Evolutionary conservation across 2,797 vertebrate species (phyloP).

Genomic region (Sebastes paucispinis): DNA sequence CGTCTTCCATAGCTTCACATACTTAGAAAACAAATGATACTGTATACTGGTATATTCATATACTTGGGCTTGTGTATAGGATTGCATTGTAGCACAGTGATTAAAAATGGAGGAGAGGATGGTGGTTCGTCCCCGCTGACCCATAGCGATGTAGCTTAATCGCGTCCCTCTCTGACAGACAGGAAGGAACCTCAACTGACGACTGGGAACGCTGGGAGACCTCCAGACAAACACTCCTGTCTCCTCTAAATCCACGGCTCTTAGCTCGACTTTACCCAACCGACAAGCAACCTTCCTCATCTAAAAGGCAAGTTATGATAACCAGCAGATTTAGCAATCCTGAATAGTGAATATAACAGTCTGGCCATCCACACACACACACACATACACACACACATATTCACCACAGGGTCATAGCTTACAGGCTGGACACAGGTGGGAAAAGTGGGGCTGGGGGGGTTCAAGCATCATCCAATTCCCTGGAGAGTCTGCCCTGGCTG

Average conservation of each 20-base stretch:
- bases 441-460: slow-evolving; percentile 32
- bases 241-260: slow-evolving; percentile 30
- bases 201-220: slow-evolving; percentile 47
- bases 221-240: slow-evolving; percentile 29
- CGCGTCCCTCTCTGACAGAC: slow-evolving; percentile 31
- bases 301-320: slow-evolving; percentile 54
- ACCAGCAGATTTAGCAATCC: slow-evolving; percentile 59
- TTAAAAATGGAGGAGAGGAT: slow-evolving; percentile 51
- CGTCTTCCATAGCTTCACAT: slow-evolving; percentile 82
- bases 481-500: slow-evolving; percentile 66
- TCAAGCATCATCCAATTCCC: slow-evolving; percentile 79
- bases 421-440: slow-evolving; percentile 75
- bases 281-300: slow-evolving; percentile 23
- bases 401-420: slow-evolving; percentile 72
- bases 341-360: slow-evolving; percentile 66
- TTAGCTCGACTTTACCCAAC: slow-evolving; percentile 30
- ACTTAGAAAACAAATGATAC: slow-evolving; percentile 73
- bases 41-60: slow-evolving; percentile 68
- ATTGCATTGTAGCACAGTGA: slow-evolving; percentile 77
- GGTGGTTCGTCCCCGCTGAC: slow-evolving; percentile 16
- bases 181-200: slow-evolving; percentile 17
- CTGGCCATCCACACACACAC: slow-evolving; percentile 45
- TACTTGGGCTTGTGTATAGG: slow-evolving; percentile 63
- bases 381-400: slow-evolving; percentile 10
- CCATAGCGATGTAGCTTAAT: slow-evolving; percentile 21